Evolutionary conservation across 92 coral and sea anemone species (phyloP).

Genomic region (Paramuricea clavata): DNA sequence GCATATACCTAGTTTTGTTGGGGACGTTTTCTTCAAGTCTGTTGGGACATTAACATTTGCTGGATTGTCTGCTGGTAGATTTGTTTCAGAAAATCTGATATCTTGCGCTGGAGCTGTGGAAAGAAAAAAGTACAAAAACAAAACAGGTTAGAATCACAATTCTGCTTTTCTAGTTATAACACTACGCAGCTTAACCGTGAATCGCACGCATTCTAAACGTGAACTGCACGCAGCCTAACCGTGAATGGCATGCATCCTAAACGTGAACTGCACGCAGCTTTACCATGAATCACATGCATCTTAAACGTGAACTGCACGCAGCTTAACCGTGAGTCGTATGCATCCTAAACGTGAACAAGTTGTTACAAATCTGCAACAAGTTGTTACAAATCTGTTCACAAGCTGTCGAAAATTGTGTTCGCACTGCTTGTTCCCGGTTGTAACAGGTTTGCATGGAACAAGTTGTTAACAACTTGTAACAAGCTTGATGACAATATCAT

Average conservation of each 20-base stretch:
- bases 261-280: conserved; percentile 29
- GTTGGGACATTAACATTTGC: background rate
- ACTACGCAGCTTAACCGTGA: background rate
- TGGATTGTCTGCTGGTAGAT: conserved; percentile 22
- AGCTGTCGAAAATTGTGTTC: no score
- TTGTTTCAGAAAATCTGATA: conserved; percentile 14
- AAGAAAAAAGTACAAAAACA: background rate
- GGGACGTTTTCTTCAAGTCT: background rate
- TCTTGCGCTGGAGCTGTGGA: background rate
- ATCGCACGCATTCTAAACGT: no score
- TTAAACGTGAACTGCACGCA: conserved; percentile 23
- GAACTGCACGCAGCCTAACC: conserved; percentile 35
- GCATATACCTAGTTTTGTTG: background rate
- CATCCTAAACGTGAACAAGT: no score
- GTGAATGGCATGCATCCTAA: no score
- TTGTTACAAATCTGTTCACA: no score
- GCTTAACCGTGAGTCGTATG: background rate
- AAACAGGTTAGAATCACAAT: background rate
- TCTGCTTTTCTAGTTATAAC: background rate
- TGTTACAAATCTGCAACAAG: no score
- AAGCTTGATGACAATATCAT: no score
- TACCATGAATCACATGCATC: no score
- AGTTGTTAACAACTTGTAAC: no score
- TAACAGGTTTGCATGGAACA: no score
- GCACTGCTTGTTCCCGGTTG: no score